Conservation (phyloP, 2,113 vertebrate species). For the Ceuthmochares aereus region DNA sequence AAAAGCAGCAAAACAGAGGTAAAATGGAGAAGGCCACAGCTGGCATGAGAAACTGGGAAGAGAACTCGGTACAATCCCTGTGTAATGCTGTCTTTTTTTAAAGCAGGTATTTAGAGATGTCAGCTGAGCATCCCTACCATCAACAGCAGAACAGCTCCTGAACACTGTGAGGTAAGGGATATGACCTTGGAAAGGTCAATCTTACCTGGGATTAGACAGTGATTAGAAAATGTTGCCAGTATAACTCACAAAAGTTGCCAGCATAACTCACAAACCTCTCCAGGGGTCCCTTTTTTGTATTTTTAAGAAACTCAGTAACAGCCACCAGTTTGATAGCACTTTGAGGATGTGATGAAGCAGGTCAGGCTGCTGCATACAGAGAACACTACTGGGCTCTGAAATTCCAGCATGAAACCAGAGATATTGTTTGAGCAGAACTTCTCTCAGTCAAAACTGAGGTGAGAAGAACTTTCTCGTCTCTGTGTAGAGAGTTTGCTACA, state of each 20-base stretch:
- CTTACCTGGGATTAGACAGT: not conserved
- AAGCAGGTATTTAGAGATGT: not conserved
- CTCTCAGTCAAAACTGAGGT: not conserved
- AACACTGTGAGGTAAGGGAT: not conserved
- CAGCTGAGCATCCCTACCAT: not conserved
- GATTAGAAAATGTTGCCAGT: not conserved
- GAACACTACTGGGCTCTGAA: not conserved
- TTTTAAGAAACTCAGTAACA: not conserved
- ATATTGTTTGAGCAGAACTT: not conserved
- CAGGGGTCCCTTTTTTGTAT: not conserved
- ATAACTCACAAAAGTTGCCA: not conserved
- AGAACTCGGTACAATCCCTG: not conserved
- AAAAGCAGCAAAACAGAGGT: not conserved
- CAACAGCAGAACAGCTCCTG: not conserved
- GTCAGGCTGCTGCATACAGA: not conserved
- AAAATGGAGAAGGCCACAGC: not conserved
- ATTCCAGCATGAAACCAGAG: not conserved
- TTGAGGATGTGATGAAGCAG: not conserved
- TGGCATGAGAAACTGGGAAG: not conserved
- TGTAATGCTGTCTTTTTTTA: not conserved
- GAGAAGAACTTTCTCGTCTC: not conserved
- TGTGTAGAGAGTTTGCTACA: not conserved
- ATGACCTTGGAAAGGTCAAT: not conserved
- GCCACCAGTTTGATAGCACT: rapidly evolving
- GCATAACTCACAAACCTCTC: not conserved